Base-by-base conservation (phyloP, 2,888 invertebrate species). In the Philereme transversata region DNA sequence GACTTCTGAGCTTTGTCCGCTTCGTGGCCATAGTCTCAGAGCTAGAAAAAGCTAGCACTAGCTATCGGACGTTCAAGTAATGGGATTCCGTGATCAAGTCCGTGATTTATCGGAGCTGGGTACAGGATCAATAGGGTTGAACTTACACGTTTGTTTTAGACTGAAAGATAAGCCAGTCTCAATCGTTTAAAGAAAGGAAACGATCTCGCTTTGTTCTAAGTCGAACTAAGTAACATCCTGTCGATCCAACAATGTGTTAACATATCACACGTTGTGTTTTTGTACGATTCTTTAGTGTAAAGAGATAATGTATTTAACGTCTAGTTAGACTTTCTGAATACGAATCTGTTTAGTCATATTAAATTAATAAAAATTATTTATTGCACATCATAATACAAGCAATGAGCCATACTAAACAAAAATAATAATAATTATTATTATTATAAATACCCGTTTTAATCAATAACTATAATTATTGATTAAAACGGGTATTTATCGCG, bases 31-130 rank as follows among this genome's bases (percentile, higher is more conserved):
- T 47, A 74, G 75, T 75, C 75, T 66, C 55, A 67, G 59, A 71
- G 63, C 73, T 75, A 71, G 62, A 78, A 76, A 75, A 72, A 70
- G 64, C 69, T 67, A 58, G 54, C 62, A 58, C 62, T 49, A 72
- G 77, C 78, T 80, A 82, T 82, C 78, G 82, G 78, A 84, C 81
- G 77, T 73, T 70, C 74, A 82, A 81, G 81, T 84, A 87, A 80
- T 82, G 78, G 77, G 72, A 76, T 73, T 74, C 74, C 69, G 70
- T 78, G 79, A 79, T 79, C 77, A 77, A 70, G 68, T 59, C 53
- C 59, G 63, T 74, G 78, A 79, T 79, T 79, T 79, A 78, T 78
- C 60, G 68, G 57, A 63, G 57, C 67, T 65, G 65, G 70, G 66
- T 65, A 63, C 61, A 60, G 69, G 65, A 68, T 70, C 71, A 68